Evolutionary conservation across 1,140 invertebrate genomes (phyloP), one percentile per base, ranked within the genome.

Genomic region (Thaumatotibia leucotreta): DNA sequence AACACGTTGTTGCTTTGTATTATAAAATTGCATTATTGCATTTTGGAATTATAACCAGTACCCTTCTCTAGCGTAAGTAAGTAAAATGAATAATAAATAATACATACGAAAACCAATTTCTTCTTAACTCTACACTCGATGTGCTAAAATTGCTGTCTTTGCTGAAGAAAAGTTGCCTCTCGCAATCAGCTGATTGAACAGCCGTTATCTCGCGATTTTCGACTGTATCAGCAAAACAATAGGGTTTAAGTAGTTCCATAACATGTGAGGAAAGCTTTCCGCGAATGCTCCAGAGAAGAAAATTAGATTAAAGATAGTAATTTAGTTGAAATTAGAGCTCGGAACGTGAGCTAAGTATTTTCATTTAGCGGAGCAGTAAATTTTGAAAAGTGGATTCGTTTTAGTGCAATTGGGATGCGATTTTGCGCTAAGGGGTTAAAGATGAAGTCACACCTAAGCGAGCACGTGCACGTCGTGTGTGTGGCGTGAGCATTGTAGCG

Each of bases 161-260:
- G 71, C 75, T 54, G 66, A 71, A 76, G 70, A 76, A 76, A 79
- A 76, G 69, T 75, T 71, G 64, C 65, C 61, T 70, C 45, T 61
- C 27, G 75, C 75, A 76, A 79, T 79, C 77, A 75, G 69, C 72
- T 79, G 77, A 79, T 79, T 76, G 75, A 79, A 79, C 22, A 17
- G 11, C 61, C 22, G 20, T 29, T 22, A 31, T 14, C 69, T 61
- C n/a, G n/a, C 20, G 24, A 75, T 69, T 61, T 35, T 33, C 39
- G 22, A 63, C 71, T 64, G 29, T 73, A 72, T 50, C 1, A 1
- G 2, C 1, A 1, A 62, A 1, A 22, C 3, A 22, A 32, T 58
- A 79, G 52, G 64, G 72, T 54, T 23, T 61, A 32, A 61, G 11
- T 0, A 61, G 58, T n/a, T n/a, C n/a, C n/a, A 33, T 62, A 62